phyloP scores from a whole-genome alignment of 53 echinoderm and acorn worm genomes.

The Patiria pectinifera region DNA sequence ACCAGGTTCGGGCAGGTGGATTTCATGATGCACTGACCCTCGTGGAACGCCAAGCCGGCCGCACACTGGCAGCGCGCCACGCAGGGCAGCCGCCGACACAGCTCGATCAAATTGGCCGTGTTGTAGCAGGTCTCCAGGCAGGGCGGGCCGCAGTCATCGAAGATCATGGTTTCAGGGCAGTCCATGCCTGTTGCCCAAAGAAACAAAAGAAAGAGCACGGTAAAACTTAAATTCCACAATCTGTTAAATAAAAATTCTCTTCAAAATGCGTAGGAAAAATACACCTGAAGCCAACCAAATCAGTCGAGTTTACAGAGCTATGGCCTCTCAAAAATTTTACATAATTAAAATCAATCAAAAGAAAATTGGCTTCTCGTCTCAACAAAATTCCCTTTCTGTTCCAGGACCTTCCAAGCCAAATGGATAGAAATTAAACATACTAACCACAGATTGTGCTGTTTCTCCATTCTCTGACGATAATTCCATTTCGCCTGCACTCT shows the following conservation, averaged over 20 bases:
- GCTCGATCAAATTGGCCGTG: not conserved
- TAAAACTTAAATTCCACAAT: no score
- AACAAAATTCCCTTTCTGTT: not conserved
- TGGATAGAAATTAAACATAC: not conserved
- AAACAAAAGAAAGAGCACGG: not conserved
- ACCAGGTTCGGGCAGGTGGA: constrained; percentile 38
- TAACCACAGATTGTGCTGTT: constrained; percentile 57
- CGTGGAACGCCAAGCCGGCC: constrained; percentile 46
- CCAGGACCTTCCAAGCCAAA: not conserved
- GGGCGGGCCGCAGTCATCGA: constrained; percentile 65
- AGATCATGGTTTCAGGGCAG: constrained; percentile 67
- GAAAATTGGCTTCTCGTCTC: not conserved
- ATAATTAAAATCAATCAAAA: not conserved
- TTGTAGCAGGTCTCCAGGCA: constrained; percentile 63
- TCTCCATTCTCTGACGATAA: constrained; percentile 61
- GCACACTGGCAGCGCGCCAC: constrained; percentile 63
- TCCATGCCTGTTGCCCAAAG: constrained; percentile 20
- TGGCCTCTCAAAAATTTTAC: no score
- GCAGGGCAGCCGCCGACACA: constrained; percentile 37
- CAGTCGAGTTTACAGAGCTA: no score
- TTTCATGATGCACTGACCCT: constrained; percentile 49
- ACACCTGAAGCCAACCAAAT: no score
- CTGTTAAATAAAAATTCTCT: no score
- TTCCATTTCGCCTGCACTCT: constrained; percentile 72
- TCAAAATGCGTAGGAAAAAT: no score